Evolutionary conservation across 2,888 invertebrate genomes (phyloP).

Genomic region (Drosophila mayaguana): DNA sequence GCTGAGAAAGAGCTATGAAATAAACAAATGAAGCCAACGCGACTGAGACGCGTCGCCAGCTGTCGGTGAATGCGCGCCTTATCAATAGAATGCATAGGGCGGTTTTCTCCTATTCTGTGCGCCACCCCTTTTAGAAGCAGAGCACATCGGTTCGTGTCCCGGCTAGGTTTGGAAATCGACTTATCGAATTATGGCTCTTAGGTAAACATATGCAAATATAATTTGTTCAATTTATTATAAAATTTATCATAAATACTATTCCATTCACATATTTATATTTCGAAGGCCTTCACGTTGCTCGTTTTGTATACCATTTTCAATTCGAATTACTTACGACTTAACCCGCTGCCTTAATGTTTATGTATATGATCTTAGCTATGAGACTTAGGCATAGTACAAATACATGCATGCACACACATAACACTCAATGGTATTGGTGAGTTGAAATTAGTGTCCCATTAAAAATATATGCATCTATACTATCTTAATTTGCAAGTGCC

Average conservation of each 20-base stretch:
- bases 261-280: conserved; percentile 26
- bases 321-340: conserved; percentile 13
- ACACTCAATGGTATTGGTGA: conserved; percentile 10
- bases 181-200: background rate
- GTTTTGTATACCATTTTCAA: conserved; percentile 23
- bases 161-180: conserved; percentile 20
- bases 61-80: conserved; percentile 58
- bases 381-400: conserved; percentile 38
- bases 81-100: conserved; percentile 56
- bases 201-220: background rate
- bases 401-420: conserved; percentile 37
- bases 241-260: conserved; percentile 18
- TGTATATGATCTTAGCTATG: conserved; percentile 47
- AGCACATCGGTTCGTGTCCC: conserved; percentile 44
- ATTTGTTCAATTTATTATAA: conserved; percentile 22
- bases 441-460: conserved; percentile 23
- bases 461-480: conserved; percentile 30
- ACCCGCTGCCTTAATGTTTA: conserved; percentile 15
- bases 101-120: conserved; percentile 39
- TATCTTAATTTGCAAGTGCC: conserved; percentile 33
- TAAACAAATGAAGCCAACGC: conserved; percentile 53
- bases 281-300: conserved; percentile 50
- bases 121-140: conserved; percentile 50
- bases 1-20: conserved; percentile 36
- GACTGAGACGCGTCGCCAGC: conserved; percentile 56